Percentiles rank a stretch among this genome's conserved stretches.
Conservation (phyloP, 2,113 vertebrate species). For the Paradisaea rubra region DNA sequence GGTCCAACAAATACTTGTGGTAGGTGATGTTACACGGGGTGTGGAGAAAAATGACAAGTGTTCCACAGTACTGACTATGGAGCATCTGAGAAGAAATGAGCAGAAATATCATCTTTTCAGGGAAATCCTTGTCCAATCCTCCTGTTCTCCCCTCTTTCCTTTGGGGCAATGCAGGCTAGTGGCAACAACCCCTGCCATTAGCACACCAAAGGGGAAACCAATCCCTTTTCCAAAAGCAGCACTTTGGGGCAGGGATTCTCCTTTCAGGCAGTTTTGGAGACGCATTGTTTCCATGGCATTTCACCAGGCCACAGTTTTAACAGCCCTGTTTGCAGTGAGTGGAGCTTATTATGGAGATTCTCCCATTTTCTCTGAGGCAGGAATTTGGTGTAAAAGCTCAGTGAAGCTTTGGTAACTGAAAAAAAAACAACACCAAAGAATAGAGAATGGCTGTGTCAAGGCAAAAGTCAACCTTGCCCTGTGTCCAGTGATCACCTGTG, state of each 20-base stretch:
- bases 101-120: neutral
- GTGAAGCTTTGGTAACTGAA: neutral
- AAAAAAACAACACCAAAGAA: neutral
- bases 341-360: neutral
- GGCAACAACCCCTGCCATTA: neutral
- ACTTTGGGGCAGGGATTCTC: neutral
- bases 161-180: accelerated
- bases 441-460: neutral
- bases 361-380: neutral
- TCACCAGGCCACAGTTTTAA: neutral
- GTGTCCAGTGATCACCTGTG: neutral
- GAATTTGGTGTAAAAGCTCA: neutral
- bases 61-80: neutral
- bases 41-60: neutral
- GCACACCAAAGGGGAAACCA: neutral
- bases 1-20: neutral
- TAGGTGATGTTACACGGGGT: accelerated
- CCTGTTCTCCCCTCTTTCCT: neutral
- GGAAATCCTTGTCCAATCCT: neutral
- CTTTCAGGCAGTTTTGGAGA: neutral
- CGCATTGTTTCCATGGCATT: neutral
- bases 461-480: neutral
- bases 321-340: neutral
- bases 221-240: neutral
- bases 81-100: neutral